A percentile compares a stretch with the other conserved stretches of the same genome.
phyloP scores from a whole-genome alignment of 2,888 invertebrate species.

The Himalopsyche kuldschensis region DNA sequence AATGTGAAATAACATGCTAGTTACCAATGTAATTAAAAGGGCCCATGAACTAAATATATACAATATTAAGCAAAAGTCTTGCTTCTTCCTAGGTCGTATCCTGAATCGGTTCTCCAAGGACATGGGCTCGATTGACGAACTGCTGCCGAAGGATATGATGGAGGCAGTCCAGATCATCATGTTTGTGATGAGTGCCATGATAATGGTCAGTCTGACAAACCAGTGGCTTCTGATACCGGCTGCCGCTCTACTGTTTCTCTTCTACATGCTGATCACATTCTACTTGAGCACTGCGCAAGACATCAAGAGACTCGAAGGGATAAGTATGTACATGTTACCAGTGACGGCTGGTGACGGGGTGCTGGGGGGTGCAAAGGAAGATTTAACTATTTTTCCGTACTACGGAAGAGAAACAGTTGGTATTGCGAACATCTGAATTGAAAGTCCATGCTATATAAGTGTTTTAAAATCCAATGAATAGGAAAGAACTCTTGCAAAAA shows the following conservation, averaged over 20 bases:
- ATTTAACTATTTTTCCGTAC: no score
- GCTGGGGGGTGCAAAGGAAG: no score
- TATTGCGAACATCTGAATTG: no score
- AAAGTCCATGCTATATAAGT: no score
- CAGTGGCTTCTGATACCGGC: conserved; percentile 61
- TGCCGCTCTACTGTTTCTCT: conserved; percentile 57
- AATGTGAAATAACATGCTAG: no score
- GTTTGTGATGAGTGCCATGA: conserved; percentile 65
- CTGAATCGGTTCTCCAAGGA: conserved; percentile 75
- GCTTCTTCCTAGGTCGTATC: conserved; percentile 57
- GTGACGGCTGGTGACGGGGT: no score
- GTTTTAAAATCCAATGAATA: no score
- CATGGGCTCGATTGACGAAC: conserved; percentile 61
- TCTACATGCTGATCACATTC: conserved; percentile 60
- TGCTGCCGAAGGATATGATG: conserved; percentile 53
- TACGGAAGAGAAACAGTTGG: no score
- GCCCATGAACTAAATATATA: background rate
- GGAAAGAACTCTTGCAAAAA: no score
- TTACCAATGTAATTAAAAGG: no score
- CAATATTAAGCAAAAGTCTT: background rate
- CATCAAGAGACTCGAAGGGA: conserved; percentile 64
- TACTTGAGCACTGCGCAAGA: conserved; percentile 68
- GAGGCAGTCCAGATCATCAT: conserved; percentile 56
- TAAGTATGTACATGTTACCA: conserved; percentile 50
- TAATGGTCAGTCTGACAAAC: conserved; percentile 64